Conservation (phyloP, 2,888 invertebrate genomes). For the Hemithea aestivaria region DNA sequence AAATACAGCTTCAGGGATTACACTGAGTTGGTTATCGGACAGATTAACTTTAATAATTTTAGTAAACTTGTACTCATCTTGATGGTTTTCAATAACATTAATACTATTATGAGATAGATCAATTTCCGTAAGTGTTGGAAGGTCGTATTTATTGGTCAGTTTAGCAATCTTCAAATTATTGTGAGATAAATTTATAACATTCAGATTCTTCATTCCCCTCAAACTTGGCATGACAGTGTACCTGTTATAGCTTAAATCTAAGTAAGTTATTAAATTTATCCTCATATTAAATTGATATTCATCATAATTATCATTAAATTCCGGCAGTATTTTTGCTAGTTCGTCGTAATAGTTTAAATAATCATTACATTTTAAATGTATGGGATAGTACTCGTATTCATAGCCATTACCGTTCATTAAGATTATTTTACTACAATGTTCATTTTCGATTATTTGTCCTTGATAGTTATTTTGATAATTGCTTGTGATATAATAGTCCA, state of each 20-base stretch:
- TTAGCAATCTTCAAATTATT: slow-evolving; percentile 39
- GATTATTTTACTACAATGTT: too few species aligned
- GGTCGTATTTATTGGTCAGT: slow-evolving; percentile 34
- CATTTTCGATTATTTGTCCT: too few species aligned
- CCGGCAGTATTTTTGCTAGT: too few species aligned
- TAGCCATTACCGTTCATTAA: too few species aligned
- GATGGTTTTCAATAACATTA: slow-evolving; percentile 27
- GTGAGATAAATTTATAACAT: slow-evolving; percentile 38
- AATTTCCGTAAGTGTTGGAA: slow-evolving; percentile 34
- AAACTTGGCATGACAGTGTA: slow-evolving; percentile 32
- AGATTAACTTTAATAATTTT: slow-evolving; percentile 42
- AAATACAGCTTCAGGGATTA: slow-evolving; percentile 42
- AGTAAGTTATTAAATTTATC: slow-evolving; percentile 1
- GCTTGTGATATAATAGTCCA: too few species aligned
- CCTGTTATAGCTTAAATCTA: slow-evolving; percentile 41
- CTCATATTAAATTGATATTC: neutral
- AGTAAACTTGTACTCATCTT: slow-evolving; percentile 9
- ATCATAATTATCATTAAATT: too few species aligned
- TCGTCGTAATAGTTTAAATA: too few species aligned
- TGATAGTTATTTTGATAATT: too few species aligned
- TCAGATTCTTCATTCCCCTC: slow-evolving; percentile 34
- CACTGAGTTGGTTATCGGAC: slow-evolving; percentile 45
- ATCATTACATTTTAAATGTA: slow-evolving; percentile 1
- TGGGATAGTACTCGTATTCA: neutral
- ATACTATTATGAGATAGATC: slow-evolving; percentile 54